A percentile compares a stretch with the other conserved stretches of the same genome.
These are phyloP conservation scores for Papilio glaucus DNA, from an alignment of 1,140 invertebrate genomes.

Conservation along the genomic window DNA sequence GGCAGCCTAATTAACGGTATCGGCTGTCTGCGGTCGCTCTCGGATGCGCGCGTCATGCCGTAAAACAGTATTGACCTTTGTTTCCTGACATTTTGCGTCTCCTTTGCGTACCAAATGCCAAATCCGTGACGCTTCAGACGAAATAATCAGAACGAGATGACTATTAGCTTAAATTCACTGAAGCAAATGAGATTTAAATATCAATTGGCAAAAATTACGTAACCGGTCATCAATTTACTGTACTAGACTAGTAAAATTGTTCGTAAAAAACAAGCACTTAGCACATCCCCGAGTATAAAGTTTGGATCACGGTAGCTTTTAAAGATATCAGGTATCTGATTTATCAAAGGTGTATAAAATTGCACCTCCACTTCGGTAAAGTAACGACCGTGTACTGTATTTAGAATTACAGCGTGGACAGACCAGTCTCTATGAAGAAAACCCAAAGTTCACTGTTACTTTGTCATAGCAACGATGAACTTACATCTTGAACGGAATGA, in stretches of 20 bases:
- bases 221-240: not conserved
- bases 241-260: not conserved
- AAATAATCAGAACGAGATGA: slow-evolving; percentile 54
- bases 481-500: no score
- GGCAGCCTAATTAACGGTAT: slow-evolving; percentile 26
- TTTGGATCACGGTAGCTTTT: no score
- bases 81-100: slow-evolving; percentile 69
- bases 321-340: no score
- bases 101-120: slow-evolving; percentile 71
- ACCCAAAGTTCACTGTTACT: no score
- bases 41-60: slow-evolving; percentile 41
- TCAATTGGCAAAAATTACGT: slow-evolving; percentile 32
- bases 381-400: no score
- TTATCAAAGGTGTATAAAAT: no score
- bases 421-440: no score
- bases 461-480: no score
- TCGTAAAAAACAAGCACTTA: not conserved
- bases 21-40: slow-evolving; percentile 17
- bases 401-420: no score
- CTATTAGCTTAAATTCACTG: slow-evolving; percentile 50
- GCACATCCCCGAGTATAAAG: no score
- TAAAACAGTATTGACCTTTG: slow-evolving; percentile 60
- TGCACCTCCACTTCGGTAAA: no score
- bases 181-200: slow-evolving; percentile 45
- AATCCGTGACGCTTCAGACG: slow-evolving; percentile 59